A percentile compares a stretch with the other conserved stretches of the same genome.
These are phyloP conservation scores for Parnassius apollo DNA, from an alignment of 2,888 invertebrate species.

Conservation along the genomic window DNA sequence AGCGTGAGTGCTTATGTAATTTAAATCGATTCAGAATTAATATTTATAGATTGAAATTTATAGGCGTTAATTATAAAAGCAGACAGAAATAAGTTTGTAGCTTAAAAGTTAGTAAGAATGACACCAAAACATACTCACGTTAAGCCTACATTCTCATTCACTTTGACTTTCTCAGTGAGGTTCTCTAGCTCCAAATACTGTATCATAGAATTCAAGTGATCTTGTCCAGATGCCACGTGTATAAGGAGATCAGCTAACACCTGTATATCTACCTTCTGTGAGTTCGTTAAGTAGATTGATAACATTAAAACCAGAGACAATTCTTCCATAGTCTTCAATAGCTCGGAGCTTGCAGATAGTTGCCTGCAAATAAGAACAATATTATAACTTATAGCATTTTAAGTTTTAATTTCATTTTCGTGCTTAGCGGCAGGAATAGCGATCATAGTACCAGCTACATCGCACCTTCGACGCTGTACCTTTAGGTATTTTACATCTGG, in stretches of 20 bases:
- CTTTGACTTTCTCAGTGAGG: constrained; percentile 34
- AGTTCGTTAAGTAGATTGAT: constrained; percentile 33
- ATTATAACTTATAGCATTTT: neutral
- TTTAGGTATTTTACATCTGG: too few species aligned
- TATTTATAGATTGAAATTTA: too few species aligned
- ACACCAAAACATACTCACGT: constrained; percentile 44
- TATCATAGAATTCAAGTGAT: constrained; percentile 47
- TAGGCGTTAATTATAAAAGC: too few species aligned
- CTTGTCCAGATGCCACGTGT: constrained; percentile 46
- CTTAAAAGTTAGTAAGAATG: too few species aligned
- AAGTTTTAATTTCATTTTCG: neutral
- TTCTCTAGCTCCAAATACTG: constrained; percentile 55
- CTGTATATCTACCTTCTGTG: constrained; percentile 29
- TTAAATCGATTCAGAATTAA: too few species aligned
- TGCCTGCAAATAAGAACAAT: constrained; percentile 46
- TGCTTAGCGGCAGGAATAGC: too few species aligned
- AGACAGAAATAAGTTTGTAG: too few species aligned
- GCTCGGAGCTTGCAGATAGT: constrained; percentile 55
- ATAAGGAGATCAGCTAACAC: constrained; percentile 36
- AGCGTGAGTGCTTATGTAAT: too few species aligned
- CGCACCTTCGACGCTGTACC: too few species aligned
- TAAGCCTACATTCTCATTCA: constrained; percentile 43
- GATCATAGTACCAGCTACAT: too few species aligned
- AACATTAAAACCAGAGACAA: constrained; percentile 41
- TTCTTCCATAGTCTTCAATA: constrained; percentile 55